Percentiles rank a stretch among this genome's conserved stretches.
Conservation (phyloP, 2,113 vertebrate genomes). For the Takifugu flavidus region DNA sequence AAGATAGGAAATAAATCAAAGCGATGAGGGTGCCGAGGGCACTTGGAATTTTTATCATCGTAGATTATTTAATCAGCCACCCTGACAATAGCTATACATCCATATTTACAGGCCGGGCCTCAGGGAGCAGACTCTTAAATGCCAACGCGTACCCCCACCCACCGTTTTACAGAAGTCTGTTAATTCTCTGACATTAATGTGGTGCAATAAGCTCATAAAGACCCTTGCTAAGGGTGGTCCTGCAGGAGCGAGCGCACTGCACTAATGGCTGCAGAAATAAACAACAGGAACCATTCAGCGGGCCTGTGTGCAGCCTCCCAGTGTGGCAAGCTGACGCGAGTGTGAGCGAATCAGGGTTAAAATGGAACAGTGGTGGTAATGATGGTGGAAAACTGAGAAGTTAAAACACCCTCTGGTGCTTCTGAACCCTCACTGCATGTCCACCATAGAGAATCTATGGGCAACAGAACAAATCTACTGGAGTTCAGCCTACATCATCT, state of each 20-base stretch:
- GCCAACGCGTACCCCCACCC: neutral
- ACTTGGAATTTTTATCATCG: slow-evolving; percentile 40
- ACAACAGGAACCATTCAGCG: slow-evolving; percentile 27
- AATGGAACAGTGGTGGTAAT: too few relatives aligned
- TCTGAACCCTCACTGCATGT: too few relatives aligned
- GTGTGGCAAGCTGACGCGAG: slow-evolving; percentile 6
- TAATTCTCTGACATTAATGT: neutral
- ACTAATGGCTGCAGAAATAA: slow-evolving; percentile 47
- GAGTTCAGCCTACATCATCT: too few relatives aligned
- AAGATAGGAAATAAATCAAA: slow-evolving; percentile 19
- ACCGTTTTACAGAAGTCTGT: slow-evolving; percentile 13
- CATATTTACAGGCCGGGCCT: slow-evolving; percentile 33
- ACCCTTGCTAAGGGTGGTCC: slow-evolving; percentile 34
- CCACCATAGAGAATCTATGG: too few relatives aligned
- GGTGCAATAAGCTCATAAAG: slow-evolving; percentile 27
- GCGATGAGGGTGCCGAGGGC: slow-evolving; percentile 12
- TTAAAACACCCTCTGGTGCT: too few relatives aligned
- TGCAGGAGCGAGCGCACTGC: slow-evolving; percentile 39
- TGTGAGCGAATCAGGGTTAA: neutral
- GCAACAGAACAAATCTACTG: too few relatives aligned
- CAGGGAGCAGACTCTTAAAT: slow-evolving; percentile 10
- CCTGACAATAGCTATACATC: slow-evolving; percentile 37
- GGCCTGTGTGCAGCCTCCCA: slow-evolving; percentile 29
- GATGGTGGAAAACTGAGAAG: slow-evolving; percentile 6
- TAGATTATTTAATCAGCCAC: slow-evolving; percentile 35